Evolutionary conservation across 2,113 vertebrate genomes (phyloP).

Genomic region (Crypturellus undulatus): DNA sequence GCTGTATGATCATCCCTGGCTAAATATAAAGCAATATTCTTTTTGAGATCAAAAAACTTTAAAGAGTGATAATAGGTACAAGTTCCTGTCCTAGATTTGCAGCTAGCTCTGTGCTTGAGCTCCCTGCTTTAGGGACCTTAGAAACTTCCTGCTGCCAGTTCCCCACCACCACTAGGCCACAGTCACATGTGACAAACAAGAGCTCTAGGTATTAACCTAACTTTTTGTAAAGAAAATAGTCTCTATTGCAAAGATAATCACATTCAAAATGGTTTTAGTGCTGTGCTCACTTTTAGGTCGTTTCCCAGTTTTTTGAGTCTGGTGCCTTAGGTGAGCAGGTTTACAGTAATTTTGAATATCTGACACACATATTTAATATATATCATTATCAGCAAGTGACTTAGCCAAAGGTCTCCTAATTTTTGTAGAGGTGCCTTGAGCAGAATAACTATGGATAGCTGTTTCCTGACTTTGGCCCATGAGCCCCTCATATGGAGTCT

Average conservation of each 20-base stretch:
- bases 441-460: not conserved
- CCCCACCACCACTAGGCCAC: not conserved
- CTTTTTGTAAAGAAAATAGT: slow-evolving; percentile 7
- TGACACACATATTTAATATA: not conserved
- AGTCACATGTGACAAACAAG: not conserved
- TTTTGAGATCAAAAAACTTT: slow-evolving; percentile 43
- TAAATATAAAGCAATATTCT: slow-evolving; percentile 16
- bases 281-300: not conserved
- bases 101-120: not conserved
- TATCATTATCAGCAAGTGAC: not conserved
- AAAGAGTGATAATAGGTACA: not conserved
- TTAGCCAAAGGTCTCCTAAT: not conserved
- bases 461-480: not conserved
- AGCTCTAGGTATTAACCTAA: not conserved
- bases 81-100: slow-evolving; percentile 7
- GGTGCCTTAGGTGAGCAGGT: not conserved
- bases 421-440: not conserved
- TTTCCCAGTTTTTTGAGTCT: not conserved
- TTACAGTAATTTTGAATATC: not conserved
- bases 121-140: not conserved
- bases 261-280: not conserved
- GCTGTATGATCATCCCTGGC: not conserved
- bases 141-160: not conserved
- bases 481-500: not conserved
- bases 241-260: not conserved